Conservation (phyloP, 1,140 invertebrate genomes). For the Bombus polaris region DNA sequence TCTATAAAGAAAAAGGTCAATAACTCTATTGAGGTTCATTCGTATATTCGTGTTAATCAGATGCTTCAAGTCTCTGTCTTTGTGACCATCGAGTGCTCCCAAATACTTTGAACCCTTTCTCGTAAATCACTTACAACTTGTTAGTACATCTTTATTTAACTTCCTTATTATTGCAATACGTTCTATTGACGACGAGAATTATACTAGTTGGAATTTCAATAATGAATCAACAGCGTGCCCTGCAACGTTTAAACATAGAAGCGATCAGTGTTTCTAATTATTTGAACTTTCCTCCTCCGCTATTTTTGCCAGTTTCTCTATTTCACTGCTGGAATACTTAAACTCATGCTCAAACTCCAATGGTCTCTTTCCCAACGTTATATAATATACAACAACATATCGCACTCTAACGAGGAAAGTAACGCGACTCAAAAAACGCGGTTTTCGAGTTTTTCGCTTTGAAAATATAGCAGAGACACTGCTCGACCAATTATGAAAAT, state of each 20-base stretch:
- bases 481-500: no score
- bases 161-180: background rate
- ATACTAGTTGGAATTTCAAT: background rate
- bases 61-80: background rate
- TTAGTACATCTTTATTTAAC: constrained; percentile 2
- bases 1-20: background rate
- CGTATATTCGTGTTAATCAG: background rate
- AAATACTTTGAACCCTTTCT: background rate
- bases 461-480: no score
- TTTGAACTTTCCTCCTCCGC: background rate
- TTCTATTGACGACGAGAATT: background rate
- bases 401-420: no score
- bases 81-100: no score
- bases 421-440: no score
- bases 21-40: background rate
- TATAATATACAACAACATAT: no score
- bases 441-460: no score
- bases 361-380: no score
- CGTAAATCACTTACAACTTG: constrained; percentile 3
- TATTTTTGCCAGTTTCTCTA: no score
- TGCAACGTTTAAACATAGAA: background rate
- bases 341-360: no score
- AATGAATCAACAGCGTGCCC: background rate
- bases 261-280: background rate
- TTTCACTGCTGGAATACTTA: no score